A percentile compares a stretch with the other conserved stretches of the same genome.
Evolutionary conservation across 2,888 invertebrate species (phyloP).

Genomic region (Cryptocheilus praepositus): DNA sequence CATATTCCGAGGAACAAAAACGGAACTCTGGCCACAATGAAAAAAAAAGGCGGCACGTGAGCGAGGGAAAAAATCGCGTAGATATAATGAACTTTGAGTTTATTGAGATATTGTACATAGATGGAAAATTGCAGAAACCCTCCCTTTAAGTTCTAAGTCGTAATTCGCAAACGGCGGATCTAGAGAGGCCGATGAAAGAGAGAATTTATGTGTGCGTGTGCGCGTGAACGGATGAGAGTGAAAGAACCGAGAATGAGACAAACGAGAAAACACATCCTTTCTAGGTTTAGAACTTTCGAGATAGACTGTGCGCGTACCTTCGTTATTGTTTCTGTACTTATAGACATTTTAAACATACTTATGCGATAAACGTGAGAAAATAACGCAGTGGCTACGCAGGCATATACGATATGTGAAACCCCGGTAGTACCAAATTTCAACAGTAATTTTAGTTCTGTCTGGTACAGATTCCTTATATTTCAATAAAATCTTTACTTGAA

Average conservation of each 20-base stretch:
- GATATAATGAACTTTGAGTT: constrained; percentile 46
- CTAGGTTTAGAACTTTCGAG: constrained; percentile 68
- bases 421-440: constrained; percentile 74
- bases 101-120: constrained; percentile 58
- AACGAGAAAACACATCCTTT: constrained; percentile 53
- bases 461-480: constrained; percentile 76
- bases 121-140: constrained; percentile 40
- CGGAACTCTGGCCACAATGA: constrained; percentile 39
- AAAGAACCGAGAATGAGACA: constrained; percentile 11
- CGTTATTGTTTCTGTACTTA: constrained; percentile 73
- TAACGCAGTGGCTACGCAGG: constrained; percentile 63
- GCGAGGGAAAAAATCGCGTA: constrained; percentile 45
- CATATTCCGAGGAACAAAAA: constrained; percentile 50
- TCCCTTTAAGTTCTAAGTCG: constrained; percentile 64
- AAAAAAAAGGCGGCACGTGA: constrained; percentile 10
- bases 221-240: constrained; percentile 13
- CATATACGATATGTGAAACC: constrained; percentile 72
- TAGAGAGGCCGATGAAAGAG: constrained; percentile 26
- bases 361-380: constrained; percentile 60
- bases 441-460: constrained; percentile 75
- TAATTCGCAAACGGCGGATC: constrained; percentile 47
- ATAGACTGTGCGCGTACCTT: constrained; percentile 73
- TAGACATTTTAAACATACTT: constrained; percentile 66
- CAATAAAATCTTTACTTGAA: constrained; percentile 74
- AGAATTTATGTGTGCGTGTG: background rate